Percentiles rank a stretch among this genome's conserved stretches.
Evolutionary conservation across 2,888 invertebrate genomes (phyloP).

Genomic region (Limnephilus marmoratus): DNA sequence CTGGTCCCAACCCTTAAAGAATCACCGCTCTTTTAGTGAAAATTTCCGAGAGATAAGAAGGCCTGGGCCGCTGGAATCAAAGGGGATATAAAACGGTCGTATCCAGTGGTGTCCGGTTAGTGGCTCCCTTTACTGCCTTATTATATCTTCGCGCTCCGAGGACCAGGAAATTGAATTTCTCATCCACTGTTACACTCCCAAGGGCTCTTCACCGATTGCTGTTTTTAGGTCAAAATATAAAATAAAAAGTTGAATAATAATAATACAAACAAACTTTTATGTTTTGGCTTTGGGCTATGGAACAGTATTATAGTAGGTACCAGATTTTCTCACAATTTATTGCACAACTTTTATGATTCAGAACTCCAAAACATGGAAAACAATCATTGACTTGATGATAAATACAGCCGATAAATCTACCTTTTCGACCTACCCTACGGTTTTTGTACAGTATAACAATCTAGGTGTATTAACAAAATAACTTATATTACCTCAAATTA

Average conservation of each 20-base stretch:
- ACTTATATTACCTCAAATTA: too few species aligned
- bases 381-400: neutral
- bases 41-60: neutral
- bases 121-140: conserved; percentile 56
- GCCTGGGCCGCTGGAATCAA: neutral
- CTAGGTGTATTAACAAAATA: too few species aligned
- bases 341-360: neutral
- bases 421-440: too few species aligned
- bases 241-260: neutral
- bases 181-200: conserved; percentile 34
- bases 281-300: too few species aligned
- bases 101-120: conserved; percentile 34
- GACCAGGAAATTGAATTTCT: conserved; percentile 65
- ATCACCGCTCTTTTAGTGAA: neutral
- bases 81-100: conserved; percentile 38
- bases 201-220: neutral
- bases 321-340: neutral
- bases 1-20: neutral
- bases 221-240: neutral
- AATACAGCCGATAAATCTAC: neutral
- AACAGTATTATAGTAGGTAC: neutral
- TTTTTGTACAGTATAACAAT: too few species aligned
- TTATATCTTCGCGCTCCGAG: conserved; percentile 64
- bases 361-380: neutral
- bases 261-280: neutral